Conservation (phyloP, 2,113 vertebrate species). For the Dolichallabes microphthalmus region DNA sequence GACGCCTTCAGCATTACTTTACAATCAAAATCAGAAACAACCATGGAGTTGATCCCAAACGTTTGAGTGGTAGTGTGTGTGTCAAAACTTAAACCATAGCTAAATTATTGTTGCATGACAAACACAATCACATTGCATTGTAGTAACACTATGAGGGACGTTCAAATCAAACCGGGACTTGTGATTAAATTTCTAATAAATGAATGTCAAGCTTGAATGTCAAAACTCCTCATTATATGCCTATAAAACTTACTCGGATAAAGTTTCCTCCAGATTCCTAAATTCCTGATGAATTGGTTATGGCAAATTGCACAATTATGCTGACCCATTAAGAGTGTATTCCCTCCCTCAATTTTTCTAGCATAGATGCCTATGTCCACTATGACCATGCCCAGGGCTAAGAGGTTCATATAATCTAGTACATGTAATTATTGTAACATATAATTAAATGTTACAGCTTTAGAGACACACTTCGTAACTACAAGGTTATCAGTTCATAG, state of each 20-base stretch:
- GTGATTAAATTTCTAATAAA: too few relatives aligned
- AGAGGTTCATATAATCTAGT: too few relatives aligned
- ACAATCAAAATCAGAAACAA: too few relatives aligned
- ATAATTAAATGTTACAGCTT: too few relatives aligned
- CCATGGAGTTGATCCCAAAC: too few relatives aligned
- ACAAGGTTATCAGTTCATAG: neutral
- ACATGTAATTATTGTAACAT: too few relatives aligned
- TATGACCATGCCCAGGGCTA: neutral
- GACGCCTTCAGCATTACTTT: too few relatives aligned
- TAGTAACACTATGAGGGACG: neutral
- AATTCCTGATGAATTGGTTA: neutral
- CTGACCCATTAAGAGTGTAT: neutral
- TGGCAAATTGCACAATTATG: neutral
- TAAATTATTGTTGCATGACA: neutral
- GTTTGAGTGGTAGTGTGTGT: too few relatives aligned
- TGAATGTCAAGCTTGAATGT: too few relatives aligned
- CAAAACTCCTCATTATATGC: neutral
- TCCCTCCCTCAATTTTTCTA: neutral
- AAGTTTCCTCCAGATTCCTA: neutral
- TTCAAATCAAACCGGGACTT: too few relatives aligned
- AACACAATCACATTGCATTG: neutral
- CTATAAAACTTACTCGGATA: neutral
- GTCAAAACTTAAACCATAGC: neutral
- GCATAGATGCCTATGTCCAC: neutral
- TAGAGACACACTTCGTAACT: neutral